Conservation (phyloP, 2,113 vertebrate genomes). For the Lasiurus cinereus region DNA sequence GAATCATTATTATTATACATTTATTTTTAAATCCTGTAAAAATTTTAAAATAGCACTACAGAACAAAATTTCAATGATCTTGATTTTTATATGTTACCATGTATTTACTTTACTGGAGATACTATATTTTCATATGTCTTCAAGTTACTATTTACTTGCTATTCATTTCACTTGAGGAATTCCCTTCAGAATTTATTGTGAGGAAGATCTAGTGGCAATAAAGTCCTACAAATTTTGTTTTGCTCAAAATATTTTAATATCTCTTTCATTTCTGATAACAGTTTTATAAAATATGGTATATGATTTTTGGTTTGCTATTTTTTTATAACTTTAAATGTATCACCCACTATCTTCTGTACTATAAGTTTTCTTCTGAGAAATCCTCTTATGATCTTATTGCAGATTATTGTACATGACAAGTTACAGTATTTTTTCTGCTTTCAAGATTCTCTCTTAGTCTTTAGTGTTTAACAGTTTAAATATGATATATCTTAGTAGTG, state of each 20-base stretch:
- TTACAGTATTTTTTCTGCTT: neutral
- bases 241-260: neutral
- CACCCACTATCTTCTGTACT: neutral
- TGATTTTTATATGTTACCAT: neutral
- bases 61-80: neutral
- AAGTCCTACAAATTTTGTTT: neutral
- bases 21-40: neutral
- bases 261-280: neutral
- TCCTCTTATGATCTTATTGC: neutral
- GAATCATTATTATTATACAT: neutral
- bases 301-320: neutral
- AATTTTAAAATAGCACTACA: neutral
- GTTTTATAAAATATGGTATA: neutral
- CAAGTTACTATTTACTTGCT: neutral
- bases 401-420: neutral
- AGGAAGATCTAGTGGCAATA: neutral
- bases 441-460: neutral
- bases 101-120: neutral
- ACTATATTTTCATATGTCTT: neutral
- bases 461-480: neutral
- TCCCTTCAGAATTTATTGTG: neutral
- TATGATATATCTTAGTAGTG: neutral
- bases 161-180: neutral
- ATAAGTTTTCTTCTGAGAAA: neutral
- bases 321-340: neutral